Base-by-base conservation (phyloP, 2,797 vertebrate species). In the Pangasius djambal region DNA sequence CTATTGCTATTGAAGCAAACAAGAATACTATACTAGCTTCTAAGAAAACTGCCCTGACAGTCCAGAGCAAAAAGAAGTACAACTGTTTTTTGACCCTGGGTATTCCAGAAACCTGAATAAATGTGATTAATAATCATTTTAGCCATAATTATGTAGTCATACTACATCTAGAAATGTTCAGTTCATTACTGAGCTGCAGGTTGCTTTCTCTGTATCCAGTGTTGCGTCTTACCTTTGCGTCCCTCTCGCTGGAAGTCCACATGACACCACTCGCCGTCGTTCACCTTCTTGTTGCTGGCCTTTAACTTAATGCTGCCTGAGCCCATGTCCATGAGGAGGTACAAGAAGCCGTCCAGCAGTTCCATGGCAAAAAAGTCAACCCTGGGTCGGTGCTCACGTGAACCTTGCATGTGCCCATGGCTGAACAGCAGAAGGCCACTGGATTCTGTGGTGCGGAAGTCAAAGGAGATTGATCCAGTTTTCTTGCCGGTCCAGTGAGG, bases 191-290 rank as follows among this genome's bases (percentile, higher is more conserved):
- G 1, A 20, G 59, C 81, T 31, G 40, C 28, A 50, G 18, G 31
- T 34, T 1, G 10, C 5, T 3, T 6, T 28, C n/a, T 34, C n/a
- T 85, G 5, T 52, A 75, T 8, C 48, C 74, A 52, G n/a, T 72
- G 9, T 10, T 72, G 70, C 34, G 74, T 91, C 94, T 93, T 90
- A 98, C 98, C 98, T 91, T 96, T 97, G 55, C 97, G 96, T 13
- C 98, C 98, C 0, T 97, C 97, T 74, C 98, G 95, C 92, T 99
- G 98, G 94, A 99, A 97, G 92, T 98, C 98, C 94, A 99, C 97
- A 6, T 98, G 98, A 92, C 97, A 98, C 98, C 98, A 99, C 91
- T 99, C 97, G 25, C 98, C 98, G 0, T 97, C 97, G 0, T 97
- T 97, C 18, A 98, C 97, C 93, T 97, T 97, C 91, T 96, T 96